Percentiles rank a stretch among this genome's conserved stretches.
These are phyloP conservation scores for Acanthochromis polyacanthus DNA, from an alignment of 2,113 vertebrate species.

Conservation along the genomic window DNA sequence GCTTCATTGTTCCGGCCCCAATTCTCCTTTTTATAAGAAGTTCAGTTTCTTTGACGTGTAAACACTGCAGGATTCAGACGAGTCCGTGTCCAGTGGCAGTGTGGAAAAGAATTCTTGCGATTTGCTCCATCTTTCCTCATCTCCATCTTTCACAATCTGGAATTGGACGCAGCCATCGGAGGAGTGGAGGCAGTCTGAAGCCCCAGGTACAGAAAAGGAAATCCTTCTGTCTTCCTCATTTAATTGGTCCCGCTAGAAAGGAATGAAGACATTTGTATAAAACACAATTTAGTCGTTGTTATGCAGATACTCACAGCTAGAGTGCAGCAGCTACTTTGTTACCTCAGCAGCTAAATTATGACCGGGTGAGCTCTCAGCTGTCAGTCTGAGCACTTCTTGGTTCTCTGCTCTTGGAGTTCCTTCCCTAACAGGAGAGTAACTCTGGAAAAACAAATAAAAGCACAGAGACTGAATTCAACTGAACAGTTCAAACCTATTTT, in stretches of 20 bases:
- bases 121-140: slow-evolving; percentile 38
- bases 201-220: slow-evolving; percentile 68
- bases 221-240: slow-evolving; percentile 51
- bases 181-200: slow-evolving; percentile 78
- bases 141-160: slow-evolving; percentile 69
- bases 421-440: slow-evolving; percentile 44
- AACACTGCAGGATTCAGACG: slow-evolving; percentile 71
- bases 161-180: slow-evolving; percentile 77
- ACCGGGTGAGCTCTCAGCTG: slow-evolving; percentile 23
- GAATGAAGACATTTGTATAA: neutral
- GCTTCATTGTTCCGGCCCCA: neutral
- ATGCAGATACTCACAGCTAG: neutral
- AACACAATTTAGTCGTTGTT: neutral
- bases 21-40: slow-evolving; percentile 68
- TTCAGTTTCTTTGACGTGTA: slow-evolving; percentile 82
- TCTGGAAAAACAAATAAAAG: slow-evolving; percentile 58
- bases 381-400: slow-evolving; percentile 33
- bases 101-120: slow-evolving; percentile 66
- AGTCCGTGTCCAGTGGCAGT: slow-evolving; percentile 75
- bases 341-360: slow-evolving; percentile 60
- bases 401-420: slow-evolving; percentile 43
- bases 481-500: neutral
- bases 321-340: neutral
- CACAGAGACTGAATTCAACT: neutral
- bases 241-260: slow-evolving; percentile 15